phyloP scores from a whole-genome alignment of 2,797 vertebrate genomes.

The Bradypodion pumilum region DNA sequence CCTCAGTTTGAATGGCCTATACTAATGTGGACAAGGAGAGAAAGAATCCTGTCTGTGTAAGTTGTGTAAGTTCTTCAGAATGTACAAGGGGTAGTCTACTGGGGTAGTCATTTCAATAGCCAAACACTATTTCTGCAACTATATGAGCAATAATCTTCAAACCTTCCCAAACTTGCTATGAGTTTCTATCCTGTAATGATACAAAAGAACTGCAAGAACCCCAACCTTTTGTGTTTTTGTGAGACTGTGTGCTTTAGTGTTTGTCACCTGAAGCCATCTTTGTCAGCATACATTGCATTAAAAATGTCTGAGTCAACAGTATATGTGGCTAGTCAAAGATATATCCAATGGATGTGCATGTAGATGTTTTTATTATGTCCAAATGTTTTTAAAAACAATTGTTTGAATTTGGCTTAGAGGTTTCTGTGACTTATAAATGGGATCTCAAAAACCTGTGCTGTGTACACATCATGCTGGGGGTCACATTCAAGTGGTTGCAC shows the following conservation, averaged over 20 bases:
- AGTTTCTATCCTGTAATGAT: no score
- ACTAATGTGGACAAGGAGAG: background rate
- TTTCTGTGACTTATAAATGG: no score
- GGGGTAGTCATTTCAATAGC: background rate
- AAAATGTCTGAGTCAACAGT: background rate
- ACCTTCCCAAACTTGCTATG: background rate
- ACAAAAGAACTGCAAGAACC: background rate
- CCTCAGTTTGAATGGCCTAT: no score
- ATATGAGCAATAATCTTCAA: background rate
- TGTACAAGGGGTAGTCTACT: background rate
- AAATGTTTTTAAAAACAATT: no score
- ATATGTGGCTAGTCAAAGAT: background rate
- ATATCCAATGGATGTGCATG: background rate
- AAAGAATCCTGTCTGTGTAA: no score
- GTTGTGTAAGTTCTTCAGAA: background rate
- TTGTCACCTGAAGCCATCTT: background rate
- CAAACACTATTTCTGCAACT: background rate
- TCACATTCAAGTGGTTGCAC: no score
- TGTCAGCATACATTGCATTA: background rate
- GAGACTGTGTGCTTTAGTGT: background rate
- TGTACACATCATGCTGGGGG: no score
- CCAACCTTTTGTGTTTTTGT: background rate
- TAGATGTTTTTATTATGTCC: background rate
- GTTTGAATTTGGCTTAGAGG: no score
- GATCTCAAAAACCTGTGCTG: no score